These are phyloP conservation scores for Dermatophagoides farinae DNA, from an alignment of 1,140 invertebrate species.

Conservation along the genomic window DNA sequence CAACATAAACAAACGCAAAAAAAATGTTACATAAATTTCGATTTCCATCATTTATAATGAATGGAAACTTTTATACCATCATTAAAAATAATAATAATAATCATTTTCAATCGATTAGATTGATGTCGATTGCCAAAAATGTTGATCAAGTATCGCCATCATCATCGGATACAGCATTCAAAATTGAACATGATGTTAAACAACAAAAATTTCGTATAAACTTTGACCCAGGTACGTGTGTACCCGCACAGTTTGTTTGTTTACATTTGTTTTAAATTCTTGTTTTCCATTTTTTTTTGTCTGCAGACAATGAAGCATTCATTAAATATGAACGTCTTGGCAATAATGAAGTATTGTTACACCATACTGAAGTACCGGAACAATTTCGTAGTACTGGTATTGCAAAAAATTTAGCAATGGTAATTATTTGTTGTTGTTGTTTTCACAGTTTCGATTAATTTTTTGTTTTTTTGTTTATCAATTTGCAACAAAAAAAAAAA, in stretches of 20 bases:
- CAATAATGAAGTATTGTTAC: not conserved
- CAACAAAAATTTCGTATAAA: not conserved
- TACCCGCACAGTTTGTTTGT: not conserved
- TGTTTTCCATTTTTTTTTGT: not conserved
- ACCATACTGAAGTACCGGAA: constrained; percentile 3
- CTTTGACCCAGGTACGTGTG: not conserved
- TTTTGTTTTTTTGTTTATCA: no score
- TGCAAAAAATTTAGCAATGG: not conserved
- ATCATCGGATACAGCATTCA: not conserved
- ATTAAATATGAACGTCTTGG: not conserved
- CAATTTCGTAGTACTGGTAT: not conserved
- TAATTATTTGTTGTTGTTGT: not conserved
- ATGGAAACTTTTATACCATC: no score
- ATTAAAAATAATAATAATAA: no score
- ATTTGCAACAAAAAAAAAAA: no score
- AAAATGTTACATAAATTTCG: no score
- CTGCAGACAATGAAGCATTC: not conserved
- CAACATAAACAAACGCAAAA: no score
- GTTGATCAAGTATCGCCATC: not conserved
- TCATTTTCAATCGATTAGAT: no score
- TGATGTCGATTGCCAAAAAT: no score
- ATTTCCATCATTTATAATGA: no score
- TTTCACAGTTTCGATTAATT: not conserved
- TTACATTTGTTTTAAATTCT: not conserved
- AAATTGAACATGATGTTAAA: not conserved